Evolutionary conservation across 2,888 invertebrate genomes (phyloP).

Genomic region (Homarus gammarus): DNA sequence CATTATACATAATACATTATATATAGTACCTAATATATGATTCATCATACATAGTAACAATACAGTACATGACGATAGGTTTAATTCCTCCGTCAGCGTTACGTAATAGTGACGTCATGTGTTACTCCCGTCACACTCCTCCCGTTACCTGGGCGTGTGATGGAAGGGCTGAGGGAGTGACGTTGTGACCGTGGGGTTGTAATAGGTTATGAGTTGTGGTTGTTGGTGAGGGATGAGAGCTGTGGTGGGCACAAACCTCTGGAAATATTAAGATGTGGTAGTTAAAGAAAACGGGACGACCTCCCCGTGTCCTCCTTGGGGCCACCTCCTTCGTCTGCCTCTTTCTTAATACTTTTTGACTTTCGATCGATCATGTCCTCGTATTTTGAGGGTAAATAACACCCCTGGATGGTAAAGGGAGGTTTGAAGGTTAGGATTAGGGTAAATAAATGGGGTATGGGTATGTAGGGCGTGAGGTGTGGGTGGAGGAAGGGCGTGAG

Average conservation of each 20-base stretch:
- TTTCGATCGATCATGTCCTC: background rate
- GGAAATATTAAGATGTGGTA: constrained; percentile 15
- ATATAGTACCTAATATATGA: too few relatives aligned
- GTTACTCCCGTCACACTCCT: background rate
- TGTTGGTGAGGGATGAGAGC: background rate
- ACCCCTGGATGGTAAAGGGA: background rate
- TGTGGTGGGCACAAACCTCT: background rate
- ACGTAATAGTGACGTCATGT: constrained; percentile 20
- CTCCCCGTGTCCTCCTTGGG: constrained; percentile 51
- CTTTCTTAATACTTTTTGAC: constrained; percentile 3
- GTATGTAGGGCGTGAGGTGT: too few relatives aligned
- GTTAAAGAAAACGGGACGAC: constrained; percentile 55
- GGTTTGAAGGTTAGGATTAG: too few relatives aligned
- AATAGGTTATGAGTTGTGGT: too few relatives aligned
- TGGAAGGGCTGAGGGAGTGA: background rate
- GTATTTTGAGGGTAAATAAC: background rate
- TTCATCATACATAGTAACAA: too few relatives aligned
- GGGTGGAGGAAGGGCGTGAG: background rate
- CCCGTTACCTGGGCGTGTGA: too few relatives aligned
- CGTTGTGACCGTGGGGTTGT: too few relatives aligned
- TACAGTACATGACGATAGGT: too few relatives aligned
- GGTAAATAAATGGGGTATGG: too few relatives aligned
- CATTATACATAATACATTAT: too few relatives aligned
- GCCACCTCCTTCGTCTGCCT: background rate
- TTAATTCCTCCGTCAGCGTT: background rate